Evolutionary conservation across 1,140 invertebrate species (phyloP), one percentile per base, ranked within the genome.

Genomic region (Acromyrmex echinatior): DNA sequence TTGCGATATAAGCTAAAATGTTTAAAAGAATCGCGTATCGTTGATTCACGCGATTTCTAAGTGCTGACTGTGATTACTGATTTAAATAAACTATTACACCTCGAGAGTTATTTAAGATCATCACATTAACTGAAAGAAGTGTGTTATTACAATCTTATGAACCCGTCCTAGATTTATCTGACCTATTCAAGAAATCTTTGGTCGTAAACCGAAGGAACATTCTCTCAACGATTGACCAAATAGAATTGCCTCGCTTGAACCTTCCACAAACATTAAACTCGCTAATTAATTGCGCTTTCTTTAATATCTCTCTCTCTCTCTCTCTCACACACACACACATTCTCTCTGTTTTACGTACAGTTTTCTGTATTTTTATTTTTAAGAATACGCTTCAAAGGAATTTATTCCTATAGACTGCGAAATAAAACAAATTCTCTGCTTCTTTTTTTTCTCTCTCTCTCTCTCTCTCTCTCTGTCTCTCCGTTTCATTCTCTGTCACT

Each of bases 161-260:
- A 89, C 70, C 31, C 65, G 65, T 87, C 77, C 63, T 51, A 82
- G 62, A 89, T 90, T 84, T 51, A 7, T 28, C 25, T 78, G 58
- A 82, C 88, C 63, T 60, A 51, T 3, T 9, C 16, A 60, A 31
- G 25, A 70, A 74, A 68, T 68, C 62, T 88, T 49, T 25, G 25
- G 7, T 39, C 63, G 14, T 77, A 68, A 25, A 79, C 49, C 21
- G n/a, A 9, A 31, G 9, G 21, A 86, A 2, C 12, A 3, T 45
- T 31, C 35, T 49, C 28, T 28, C 21, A 3, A n/a, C 21, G 51
- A 56, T 25, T n/a, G 49, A 71, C 65, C 58, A 14, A 18, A 28
- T 45, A 58, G 1, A 51, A 28, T 3, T 28, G 6, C 4, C 49
- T 51, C 18, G 7, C 53, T 21, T 5, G 21, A 39, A 10, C 0